Evolutionary conservation across 2,797 vertebrate genomes (phyloP).

Genomic region (Aeoliscus strigatus): DNA sequence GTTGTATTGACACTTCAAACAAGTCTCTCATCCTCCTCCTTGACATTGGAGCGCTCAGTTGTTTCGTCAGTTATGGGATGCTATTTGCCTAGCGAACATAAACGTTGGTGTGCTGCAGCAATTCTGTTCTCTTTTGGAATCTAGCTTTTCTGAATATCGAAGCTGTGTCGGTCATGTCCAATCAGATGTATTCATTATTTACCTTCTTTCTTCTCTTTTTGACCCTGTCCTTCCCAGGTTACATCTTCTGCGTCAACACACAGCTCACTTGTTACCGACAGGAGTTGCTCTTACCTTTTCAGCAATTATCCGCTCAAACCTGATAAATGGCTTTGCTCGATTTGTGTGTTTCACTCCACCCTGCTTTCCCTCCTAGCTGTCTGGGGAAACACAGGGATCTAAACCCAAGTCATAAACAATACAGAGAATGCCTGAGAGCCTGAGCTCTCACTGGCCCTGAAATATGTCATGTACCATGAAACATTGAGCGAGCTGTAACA

Average conservation of each 20-base stretch:
- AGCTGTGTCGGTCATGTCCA: conserved; percentile 12
- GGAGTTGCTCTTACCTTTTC: conserved; percentile 58
- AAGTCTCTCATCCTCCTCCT: conserved; percentile 33
- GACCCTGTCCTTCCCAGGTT: conserved; percentile 13
- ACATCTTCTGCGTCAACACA: conserved; percentile 28
- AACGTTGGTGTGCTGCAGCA: conserved; percentile 27
- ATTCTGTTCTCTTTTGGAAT: conserved; percentile 13
- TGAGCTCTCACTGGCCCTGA: conserved; percentile 26
- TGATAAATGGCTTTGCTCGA: conserved; percentile 64
- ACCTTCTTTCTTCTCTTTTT: conserved; percentile 6
- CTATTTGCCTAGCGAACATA: conserved; percentile 25
- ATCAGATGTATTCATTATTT: conserved; percentile 11
- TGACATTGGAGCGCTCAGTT: conserved; percentile 38
- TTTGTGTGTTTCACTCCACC: conserved; percentile 63
- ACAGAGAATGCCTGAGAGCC: conserved; percentile 42
- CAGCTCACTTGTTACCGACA: conserved; percentile 50
- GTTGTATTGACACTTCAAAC: conserved; percentile 46
- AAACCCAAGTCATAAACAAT: conserved; percentile 64
- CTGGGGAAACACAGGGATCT: conserved; percentile 43
- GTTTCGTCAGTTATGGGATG: conserved; percentile 44
- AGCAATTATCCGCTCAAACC: conserved; percentile 60
- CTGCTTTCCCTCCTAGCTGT: conserved; percentile 28
- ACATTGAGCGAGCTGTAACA: conserved; percentile 38
- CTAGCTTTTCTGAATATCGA: conserved; percentile 19
- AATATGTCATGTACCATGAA: conserved; percentile 44